A percentile compares a stretch with the other conserved stretches of the same genome.
Conservation (phyloP, 2,113 vertebrate species). For the Stegastes partitus region DNA sequence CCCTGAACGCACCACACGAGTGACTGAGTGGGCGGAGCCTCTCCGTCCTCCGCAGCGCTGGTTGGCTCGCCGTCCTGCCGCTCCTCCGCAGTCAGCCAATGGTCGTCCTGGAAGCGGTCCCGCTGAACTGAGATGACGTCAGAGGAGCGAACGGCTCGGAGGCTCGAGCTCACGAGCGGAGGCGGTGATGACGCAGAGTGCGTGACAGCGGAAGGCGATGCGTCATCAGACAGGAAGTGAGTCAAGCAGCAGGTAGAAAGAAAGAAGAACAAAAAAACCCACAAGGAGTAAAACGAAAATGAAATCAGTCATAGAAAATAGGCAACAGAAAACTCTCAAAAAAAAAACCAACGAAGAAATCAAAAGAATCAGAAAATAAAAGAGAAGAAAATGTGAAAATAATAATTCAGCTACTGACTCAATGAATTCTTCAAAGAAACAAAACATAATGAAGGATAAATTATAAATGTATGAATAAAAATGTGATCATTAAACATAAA, state of each 20-base stretch:
- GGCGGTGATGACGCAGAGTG: constrained; percentile 8
- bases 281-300: neutral
- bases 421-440: no score
- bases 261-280: neutral
- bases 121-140: neutral
- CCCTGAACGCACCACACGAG: constrained; percentile 35
- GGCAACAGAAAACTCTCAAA: neutral
- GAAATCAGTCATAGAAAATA: no score
- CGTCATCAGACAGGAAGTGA: neutral
- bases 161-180: neutral
- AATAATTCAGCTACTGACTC: no score
- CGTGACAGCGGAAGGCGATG: neutral
- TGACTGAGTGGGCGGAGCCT: constrained; percentile 40
- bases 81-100: constrained; percentile 42
- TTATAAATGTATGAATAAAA: no score
- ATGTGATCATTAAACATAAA: no score
- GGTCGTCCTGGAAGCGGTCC: neutral
- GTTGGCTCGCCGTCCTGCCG: constrained; percentile 25
- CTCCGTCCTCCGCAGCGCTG: fast-evolving
- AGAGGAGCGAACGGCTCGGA: neutral
- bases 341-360: neutral
- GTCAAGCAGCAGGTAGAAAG: neutral
- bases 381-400: no score
- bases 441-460: no score
- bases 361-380: no score